Evolutionary conservation across 2,888 invertebrate species (phyloP).

Genomic region (Tromatobia lineatoria): DNA sequence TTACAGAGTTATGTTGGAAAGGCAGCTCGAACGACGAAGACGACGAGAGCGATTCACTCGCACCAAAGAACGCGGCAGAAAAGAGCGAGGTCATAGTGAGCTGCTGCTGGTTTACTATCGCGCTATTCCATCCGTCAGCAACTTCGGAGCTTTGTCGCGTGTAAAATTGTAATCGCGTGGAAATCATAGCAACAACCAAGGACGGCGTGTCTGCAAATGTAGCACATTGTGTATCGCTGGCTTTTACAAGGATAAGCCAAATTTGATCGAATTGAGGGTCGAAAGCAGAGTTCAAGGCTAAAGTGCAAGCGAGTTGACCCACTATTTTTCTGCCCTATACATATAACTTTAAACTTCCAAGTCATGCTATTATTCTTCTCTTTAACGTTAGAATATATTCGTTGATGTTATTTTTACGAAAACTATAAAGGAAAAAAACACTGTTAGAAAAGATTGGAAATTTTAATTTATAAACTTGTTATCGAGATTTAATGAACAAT

Average conservation of each 20-base stretch:
- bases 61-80: background rate
- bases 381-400: too few relatives aligned
- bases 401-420: too few relatives aligned
- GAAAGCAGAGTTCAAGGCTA: background rate
- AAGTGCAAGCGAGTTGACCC: background rate
- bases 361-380: too few relatives aligned
- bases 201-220: background rate
- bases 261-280: background rate
- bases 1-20: slow-evolving; percentile 2
- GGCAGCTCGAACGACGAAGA: background rate
- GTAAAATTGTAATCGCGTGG: slow-evolving; percentile 13
- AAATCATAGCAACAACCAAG: slow-evolving; percentile 7
- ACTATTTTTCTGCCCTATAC: background rate
- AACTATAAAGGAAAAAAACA: too few relatives aligned
- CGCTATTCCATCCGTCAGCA: slow-evolving; percentile 26
- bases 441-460: too few relatives aligned
- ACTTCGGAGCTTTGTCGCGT: slow-evolving; percentile 17
- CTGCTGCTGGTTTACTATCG: slow-evolving; percentile 16
- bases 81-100: slow-evolving; percentile 16
- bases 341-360: background rate
- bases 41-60: slow-evolving; percentile 9
- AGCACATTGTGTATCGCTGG: background rate
- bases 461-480: too few relatives aligned
- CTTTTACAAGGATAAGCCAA: background rate
- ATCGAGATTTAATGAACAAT: too few relatives aligned